phyloP scores from a whole-genome alignment of 2,797 vertebrate genomes.

The Tenualosa thibaudeaui region DNA sequence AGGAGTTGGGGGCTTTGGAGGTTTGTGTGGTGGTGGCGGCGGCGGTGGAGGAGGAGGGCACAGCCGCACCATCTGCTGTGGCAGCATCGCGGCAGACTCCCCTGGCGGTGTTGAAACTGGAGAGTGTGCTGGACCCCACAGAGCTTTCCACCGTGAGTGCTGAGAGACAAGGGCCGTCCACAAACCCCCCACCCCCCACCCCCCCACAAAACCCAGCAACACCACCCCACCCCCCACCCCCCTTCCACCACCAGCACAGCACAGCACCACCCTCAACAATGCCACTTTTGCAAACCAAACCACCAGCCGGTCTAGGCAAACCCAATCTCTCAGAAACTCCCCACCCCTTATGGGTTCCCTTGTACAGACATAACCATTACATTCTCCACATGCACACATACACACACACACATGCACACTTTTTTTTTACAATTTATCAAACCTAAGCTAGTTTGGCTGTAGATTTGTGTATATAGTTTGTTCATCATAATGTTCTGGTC shows the following conservation, averaged over 20 bases:
- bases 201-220: not conserved
- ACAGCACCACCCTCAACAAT: not conserved
- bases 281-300: not conserved
- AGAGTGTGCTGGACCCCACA: conserved; percentile 89
- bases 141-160: conserved; percentile 99
- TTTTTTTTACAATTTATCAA: not conserved
- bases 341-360: conserved; percentile 62
- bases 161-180: conserved; percentile 81
- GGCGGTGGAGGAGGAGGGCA: conserved; percentile 59
- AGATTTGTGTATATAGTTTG: not conserved
- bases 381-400: not conserved
- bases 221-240: conserved; percentile 26
- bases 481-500: not conserved
- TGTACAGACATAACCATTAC: conserved; percentile 39
- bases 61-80: conserved; percentile 60
- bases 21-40: conserved; percentile 56
- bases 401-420: not conserved
- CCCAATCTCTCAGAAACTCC: conserved; percentile 70
- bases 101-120: conserved; percentile 78
- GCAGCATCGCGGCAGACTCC: conserved; percentile 67
- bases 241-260: not conserved
- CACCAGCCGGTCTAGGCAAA: conserved; percentile 73
- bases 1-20: conserved; percentile 58
- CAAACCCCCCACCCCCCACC: conserved; percentile 47
- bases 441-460: not conserved